A percentile compares a stretch with the other conserved stretches of the same genome.
Conservation (phyloP, 2,113 vertebrate species). For the Odocoileus virginianus region DNA sequence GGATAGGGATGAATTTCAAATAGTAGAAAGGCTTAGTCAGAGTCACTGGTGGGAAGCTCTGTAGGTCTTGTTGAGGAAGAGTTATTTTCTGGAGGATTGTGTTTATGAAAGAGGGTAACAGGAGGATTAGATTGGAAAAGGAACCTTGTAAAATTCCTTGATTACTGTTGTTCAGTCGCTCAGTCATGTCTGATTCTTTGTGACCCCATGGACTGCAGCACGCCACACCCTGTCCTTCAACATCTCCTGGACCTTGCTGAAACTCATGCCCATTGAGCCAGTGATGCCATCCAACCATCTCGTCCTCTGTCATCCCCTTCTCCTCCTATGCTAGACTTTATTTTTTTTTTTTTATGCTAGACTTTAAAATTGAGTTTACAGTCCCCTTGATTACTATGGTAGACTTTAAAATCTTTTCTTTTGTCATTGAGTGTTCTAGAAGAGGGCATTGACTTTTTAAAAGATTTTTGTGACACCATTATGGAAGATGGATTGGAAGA, state of each 20-base stretch:
- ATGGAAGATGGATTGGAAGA: neutral
- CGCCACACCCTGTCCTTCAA: neutral
- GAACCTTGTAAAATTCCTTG: neutral
- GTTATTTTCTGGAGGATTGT: neutral
- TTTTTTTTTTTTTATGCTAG: neutral
- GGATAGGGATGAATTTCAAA: neutral
- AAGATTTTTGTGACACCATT: conserved; percentile 14
- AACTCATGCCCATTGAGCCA: neutral
- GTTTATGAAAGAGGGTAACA: neutral
- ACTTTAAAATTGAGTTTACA: neutral
- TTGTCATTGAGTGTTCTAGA: neutral
- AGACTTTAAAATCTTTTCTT: conserved; percentile 4
- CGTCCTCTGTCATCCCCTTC: neutral
- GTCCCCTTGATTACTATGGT: neutral
- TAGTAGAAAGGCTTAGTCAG: neutral
- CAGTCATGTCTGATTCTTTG: neutral
- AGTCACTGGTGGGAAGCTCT: neutral
- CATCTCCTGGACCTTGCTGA: neutral
- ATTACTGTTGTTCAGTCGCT: neutral
- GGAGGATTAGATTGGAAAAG: neutral
- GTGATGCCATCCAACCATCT: neutral
- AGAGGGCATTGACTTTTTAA: neutral
- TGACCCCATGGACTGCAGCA: neutral
- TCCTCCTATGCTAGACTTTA: neutral
- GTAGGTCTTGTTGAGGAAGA: neutral